Percentiles rank a stretch among this genome's conserved stretches.
phyloP scores from a whole-genome alignment of 2,113 vertebrate species.

The Nothobranchius furzeri region DNA sequence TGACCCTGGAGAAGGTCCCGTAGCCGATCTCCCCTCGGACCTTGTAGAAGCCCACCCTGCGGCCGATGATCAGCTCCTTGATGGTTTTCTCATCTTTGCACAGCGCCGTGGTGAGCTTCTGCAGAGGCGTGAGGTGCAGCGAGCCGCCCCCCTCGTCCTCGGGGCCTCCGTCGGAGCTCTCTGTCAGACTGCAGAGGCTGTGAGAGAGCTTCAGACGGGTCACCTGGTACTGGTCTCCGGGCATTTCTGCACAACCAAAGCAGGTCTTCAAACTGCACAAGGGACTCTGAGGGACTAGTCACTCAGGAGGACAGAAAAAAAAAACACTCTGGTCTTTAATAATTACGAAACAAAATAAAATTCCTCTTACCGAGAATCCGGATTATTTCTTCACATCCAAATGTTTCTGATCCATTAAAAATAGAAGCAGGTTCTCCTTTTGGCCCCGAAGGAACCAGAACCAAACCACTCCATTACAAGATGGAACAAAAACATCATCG shows the following conservation, averaged over 20 bases:
- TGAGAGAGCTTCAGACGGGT: constrained; percentile 20
- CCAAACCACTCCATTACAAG: constrained; percentile 1
- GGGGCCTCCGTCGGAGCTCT: constrained; percentile 72
- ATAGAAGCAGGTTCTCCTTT: background rate
- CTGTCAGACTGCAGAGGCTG: constrained; percentile 75
- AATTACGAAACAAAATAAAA: background rate
- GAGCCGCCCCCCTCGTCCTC: constrained; percentile 61
- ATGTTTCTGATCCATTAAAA: constrained; percentile 4
- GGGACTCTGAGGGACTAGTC: no score
- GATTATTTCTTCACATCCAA: constrained; percentile 26
- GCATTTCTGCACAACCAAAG: constrained; percentile 47
- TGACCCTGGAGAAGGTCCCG: constrained; percentile 96
- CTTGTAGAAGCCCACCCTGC: constrained; percentile 92
- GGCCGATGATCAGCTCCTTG: constrained; percentile 90
- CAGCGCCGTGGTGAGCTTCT: constrained; percentile 89
- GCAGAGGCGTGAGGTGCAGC: constrained; percentile 81
- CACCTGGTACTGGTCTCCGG: constrained; percentile 46
- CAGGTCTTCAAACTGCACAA: no score
- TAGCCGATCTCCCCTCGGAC: constrained; percentile 91
- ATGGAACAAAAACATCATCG: background rate
- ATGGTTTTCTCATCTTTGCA: constrained; percentile 87
- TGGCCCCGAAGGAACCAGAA: background rate
- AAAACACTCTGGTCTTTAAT: no score
- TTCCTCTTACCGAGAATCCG: constrained; percentile 53
- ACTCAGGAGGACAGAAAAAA: no score